These are phyloP conservation scores for Jordanella pulchra DNA, from an alignment of 2,797 vertebrate genomes.

Conservation along the genomic window DNA sequence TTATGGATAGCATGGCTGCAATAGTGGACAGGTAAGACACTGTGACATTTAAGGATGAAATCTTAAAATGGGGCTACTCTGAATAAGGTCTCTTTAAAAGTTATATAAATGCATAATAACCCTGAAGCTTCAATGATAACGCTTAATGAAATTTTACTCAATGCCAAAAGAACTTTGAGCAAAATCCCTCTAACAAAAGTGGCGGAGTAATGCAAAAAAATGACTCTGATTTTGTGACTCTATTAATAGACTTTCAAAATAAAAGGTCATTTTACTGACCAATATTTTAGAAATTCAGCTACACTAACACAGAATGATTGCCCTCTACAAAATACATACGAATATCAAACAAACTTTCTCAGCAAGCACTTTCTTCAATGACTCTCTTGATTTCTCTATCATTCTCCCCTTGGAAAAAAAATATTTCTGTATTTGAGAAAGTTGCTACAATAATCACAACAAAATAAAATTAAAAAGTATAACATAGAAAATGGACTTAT, in stretches of 20 bases:
- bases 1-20: conserved; percentile 70
- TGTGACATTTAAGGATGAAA: neutral
- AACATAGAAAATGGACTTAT: no score
- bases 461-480: no score
- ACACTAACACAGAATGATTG: neutral
- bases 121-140: neutral
- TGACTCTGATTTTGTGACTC: neutral
- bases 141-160: neutral
- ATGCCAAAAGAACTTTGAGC: neutral
- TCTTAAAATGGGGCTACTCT: neutral
- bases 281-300: neutral
- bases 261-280: neutral
- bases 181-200: neutral
- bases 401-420: no score
- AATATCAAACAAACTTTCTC: neutral
- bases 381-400: no score
- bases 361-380: neutral
- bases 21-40: conserved; percentile 64
- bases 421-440: no score
- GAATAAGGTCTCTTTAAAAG: neutral
- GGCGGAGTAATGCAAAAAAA: neutral
- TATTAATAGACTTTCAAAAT: neutral
- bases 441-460: no score
- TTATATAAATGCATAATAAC: neutral
- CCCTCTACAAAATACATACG: no score